A percentile compares a stretch with the other conserved stretches of the same genome.
These are phyloP conservation scores for Oryzias sinensis DNA, from an alignment of 2,797 vertebrate species.

Conservation along the genomic window DNA sequence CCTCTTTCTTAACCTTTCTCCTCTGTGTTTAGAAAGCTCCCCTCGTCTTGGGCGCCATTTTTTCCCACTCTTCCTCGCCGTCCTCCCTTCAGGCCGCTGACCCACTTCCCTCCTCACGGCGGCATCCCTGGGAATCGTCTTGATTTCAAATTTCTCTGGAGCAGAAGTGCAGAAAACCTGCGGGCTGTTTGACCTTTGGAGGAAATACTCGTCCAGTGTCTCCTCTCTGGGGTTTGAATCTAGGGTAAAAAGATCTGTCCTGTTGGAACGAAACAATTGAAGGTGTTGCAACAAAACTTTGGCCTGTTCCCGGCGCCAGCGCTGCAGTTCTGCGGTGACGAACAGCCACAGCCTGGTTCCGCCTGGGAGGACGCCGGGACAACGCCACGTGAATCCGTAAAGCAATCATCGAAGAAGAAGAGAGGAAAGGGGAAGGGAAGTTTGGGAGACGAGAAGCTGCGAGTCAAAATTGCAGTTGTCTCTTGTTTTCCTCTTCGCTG, in stretches of 20 bases:
- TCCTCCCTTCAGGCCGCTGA: conserved; percentile 80
- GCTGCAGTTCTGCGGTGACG: conserved; percentile 62
- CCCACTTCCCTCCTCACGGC: conserved; percentile 75
- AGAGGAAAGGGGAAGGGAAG: neutral
- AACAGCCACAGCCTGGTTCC: conserved; percentile 61
- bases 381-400: conserved; percentile 8
- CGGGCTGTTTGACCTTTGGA: conserved; percentile 59
- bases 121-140: conserved; percentile 21
- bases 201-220: conserved; percentile 28
- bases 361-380: conserved; percentile 52
- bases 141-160: no score
- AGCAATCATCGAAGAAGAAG: conserved; percentile 30
- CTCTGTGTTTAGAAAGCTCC: conserved; percentile 74
- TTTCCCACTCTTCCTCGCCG: conserved; percentile 54
- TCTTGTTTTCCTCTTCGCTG: conserved; percentile 58
- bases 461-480: conserved; percentile 42
- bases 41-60: conserved; percentile 52
- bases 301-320: conserved; percentile 51
- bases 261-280: no score
- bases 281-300: conserved; percentile 26
- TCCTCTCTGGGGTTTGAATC: neutral
- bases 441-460: conserved; percentile 36
- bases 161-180: no score
- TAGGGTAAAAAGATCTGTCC: neutral
- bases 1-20: conserved; percentile 50